Evolutionary conservation across 2,113 vertebrate species (phyloP).

Genomic region (Odontesthes bonariensis): DNA sequence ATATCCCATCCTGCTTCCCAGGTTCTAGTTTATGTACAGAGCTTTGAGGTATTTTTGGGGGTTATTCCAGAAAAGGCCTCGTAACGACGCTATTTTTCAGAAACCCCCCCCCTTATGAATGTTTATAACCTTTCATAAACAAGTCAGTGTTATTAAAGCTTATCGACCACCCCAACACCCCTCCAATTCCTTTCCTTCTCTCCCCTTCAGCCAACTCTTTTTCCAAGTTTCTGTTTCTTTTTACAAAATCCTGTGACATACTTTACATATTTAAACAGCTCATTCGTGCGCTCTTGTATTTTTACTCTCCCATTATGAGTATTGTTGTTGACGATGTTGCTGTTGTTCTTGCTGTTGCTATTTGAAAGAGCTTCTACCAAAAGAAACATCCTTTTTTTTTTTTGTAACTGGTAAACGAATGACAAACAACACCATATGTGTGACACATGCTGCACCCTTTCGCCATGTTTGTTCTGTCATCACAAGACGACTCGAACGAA

Average conservation of each 20-base stretch:
- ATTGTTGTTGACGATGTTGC: constrained; percentile 77
- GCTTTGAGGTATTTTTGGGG: constrained; percentile 65
- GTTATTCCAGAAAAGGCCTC: constrained; percentile 50
- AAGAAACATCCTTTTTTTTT: constrained; percentile 77
- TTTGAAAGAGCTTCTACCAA: constrained; percentile 84
- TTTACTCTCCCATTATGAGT: constrained; percentile 74
- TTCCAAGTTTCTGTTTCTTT: constrained; percentile 73
- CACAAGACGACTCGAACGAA: constrained; percentile 70
- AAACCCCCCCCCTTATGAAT: constrained; percentile 70
- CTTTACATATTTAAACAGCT: constrained; percentile 84
- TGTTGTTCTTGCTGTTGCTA: constrained; percentile 75
- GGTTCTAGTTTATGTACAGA: constrained; percentile 59
- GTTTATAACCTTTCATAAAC: constrained; percentile 77
- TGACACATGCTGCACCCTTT: constrained; percentile 68
- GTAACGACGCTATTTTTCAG: constrained; percentile 55
- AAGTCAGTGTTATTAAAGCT: constrained; percentile 75
- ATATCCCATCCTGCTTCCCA: constrained; percentile 21
- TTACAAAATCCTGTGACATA: constrained; percentile 78
- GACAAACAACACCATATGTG: constrained; percentile 57
- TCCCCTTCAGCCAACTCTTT: constrained; percentile 27
- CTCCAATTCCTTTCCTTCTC: not conserved
- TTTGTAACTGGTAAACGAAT: constrained; percentile 55
- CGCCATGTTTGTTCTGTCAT: constrained; percentile 63
- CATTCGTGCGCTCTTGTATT: constrained; percentile 77
- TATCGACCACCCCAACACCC: constrained; percentile 38